Conservation (phyloP, 2,113 vertebrate species). For the Bubo scandiacus region DNA sequence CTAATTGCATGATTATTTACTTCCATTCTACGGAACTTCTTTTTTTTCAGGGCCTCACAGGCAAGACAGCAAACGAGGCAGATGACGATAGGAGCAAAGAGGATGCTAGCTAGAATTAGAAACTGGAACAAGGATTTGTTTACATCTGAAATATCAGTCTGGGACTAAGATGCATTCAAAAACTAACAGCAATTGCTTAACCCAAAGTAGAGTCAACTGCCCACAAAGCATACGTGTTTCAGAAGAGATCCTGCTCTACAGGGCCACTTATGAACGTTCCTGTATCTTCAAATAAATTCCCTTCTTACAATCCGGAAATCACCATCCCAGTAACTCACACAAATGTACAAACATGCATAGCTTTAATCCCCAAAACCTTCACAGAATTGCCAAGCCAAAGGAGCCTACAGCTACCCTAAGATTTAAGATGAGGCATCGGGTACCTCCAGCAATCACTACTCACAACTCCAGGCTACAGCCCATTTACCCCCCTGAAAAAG, state of each 20-base stretch:
- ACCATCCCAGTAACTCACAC: neutral
- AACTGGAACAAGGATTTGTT: neutral
- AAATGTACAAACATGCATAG: neutral
- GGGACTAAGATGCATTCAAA: neutral
- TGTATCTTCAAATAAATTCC: neutral
- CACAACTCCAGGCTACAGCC: neutral
- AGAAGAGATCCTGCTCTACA: neutral
- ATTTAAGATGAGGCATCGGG: neutral
- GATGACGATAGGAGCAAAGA: neutral
- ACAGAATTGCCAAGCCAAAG: neutral
- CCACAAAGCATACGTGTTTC: neutral
- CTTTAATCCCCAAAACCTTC: neutral
- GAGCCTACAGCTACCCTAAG: neutral
- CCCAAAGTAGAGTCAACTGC: neutral
- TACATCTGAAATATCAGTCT: neutral
- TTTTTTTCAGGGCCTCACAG: neutral
- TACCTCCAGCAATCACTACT: neutral
- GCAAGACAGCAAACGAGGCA: neutral
- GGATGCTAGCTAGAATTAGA: neutral
- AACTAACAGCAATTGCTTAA: neutral
- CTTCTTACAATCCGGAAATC: neutral
- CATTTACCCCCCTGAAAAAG: neutral
- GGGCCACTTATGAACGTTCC: rapidly evolving
- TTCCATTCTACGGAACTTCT: neutral
- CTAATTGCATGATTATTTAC: slow-evolving; percentile 2